phyloP scores from a whole-genome alignment of 1,140 invertebrate species.

The Aphelenchoides besseyi region DNA sequence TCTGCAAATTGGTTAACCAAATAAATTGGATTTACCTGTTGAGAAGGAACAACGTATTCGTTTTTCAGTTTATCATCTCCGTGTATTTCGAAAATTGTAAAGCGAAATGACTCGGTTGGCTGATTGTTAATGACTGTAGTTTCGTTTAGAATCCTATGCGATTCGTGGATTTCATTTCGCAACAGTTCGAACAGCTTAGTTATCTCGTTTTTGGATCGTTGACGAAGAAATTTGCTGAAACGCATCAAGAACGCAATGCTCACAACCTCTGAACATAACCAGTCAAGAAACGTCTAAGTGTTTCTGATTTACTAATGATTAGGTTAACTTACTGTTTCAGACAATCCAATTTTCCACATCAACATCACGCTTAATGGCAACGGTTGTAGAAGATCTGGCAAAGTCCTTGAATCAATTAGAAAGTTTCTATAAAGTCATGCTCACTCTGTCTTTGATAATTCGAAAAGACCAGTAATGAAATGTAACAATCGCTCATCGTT shows the following conservation, averaged over 20 bases:
- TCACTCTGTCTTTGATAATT: background rate
- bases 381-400: background rate
- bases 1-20: background rate
- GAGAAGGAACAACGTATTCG: background rate
- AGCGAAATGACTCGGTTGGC: background rate
- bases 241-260: background rate
- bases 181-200: background rate
- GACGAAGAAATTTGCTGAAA: background rate
- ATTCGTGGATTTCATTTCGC: background rate
- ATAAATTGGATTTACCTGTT: background rate
- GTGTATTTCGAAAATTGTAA: background rate
- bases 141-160: background rate
- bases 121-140: background rate
- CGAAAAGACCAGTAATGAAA: background rate
- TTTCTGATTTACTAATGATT: background rate
- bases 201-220: background rate
- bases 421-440: background rate
- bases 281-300: slow-evolving; percentile 15
- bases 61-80: background rate
- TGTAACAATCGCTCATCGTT: slow-evolving; percentile 14
- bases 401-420: background rate
- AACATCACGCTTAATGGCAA: slow-evolving; percentile 3
- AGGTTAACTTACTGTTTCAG: slow-evolving; percentile 15
- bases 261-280: slow-evolving; percentile 4
- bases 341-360: background rate